Percentiles rank a stretch among this genome's conserved stretches.
Conservation (phyloP, 2,888 invertebrate species). For the Phania funesta region DNA sequence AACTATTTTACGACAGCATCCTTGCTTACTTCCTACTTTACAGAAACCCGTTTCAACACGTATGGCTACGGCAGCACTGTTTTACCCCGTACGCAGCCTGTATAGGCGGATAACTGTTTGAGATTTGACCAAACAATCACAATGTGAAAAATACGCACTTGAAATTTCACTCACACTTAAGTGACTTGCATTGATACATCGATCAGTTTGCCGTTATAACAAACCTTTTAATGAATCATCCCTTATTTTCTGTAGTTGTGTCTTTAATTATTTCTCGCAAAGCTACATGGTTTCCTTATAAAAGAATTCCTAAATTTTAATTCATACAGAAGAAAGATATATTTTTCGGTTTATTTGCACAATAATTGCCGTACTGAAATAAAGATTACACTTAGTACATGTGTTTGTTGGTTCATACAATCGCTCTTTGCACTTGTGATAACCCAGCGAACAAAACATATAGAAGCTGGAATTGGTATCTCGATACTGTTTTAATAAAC, state of each 20-base stretch:
- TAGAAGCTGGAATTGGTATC: no score
- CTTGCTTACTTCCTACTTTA: no score
- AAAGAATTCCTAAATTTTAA: conserved; percentile 32
- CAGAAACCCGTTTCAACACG: no score
- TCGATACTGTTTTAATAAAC: no score
- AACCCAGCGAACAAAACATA: conserved; percentile 21
- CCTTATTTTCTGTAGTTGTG: background rate
- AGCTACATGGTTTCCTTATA: conserved; percentile 35
- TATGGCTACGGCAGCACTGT: no score
- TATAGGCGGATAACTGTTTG: no score
- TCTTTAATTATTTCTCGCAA: background rate
- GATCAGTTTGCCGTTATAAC: background rate
- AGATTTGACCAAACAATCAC: no score
- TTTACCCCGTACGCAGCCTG: no score
- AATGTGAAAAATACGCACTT: no score
- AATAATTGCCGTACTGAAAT: conserved; percentile 20
- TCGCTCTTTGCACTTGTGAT: background rate
- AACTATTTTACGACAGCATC: no score
- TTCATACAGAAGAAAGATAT: background rate
- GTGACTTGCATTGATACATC: background rate
- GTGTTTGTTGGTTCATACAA: background rate
- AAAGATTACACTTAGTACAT: conserved; percentile 8
- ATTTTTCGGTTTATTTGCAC: conserved; percentile 12
- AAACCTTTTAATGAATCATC: conserved; percentile 4
- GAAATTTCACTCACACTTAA: background rate